Evolutionary conservation across 1,140 invertebrate genomes (phyloP).

Genomic region (Cotesia vestalis): DNA sequence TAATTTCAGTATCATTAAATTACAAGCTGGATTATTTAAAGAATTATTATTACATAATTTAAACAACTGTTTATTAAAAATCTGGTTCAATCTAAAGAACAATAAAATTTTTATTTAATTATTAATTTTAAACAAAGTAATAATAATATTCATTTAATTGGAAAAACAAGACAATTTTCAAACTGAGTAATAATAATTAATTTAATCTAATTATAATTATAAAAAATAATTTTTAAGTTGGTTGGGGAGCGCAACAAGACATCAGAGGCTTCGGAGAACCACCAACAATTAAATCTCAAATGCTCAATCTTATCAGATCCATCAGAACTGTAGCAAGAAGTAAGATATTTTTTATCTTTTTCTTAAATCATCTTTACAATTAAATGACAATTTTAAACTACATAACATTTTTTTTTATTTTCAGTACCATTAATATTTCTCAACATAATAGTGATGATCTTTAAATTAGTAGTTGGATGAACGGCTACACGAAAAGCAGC

Average conservation of each 20-base stretch:
- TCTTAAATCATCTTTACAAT: neutral
- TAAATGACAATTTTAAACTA: constrained; percentile 23
- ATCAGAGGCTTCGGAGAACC: constrained; percentile 85
- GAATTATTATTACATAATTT: too few species aligned
- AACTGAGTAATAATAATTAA: too few species aligned
- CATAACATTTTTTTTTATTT: constrained; percentile 60
- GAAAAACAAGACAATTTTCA: too few species aligned
- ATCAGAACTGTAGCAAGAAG: constrained; percentile 92
- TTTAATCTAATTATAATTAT: neutral
- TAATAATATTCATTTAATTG: too few species aligned
- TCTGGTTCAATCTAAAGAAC: too few species aligned
- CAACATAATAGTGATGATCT: constrained; percentile 81
- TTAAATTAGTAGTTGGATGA: constrained; percentile 84
- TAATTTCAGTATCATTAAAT: too few species aligned
- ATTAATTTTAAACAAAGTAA: too few species aligned
- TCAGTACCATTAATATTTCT: constrained; percentile 89
- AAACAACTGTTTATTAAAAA: too few species aligned
- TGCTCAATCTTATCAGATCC: constrained; percentile 86
- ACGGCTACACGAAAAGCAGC: neutral
- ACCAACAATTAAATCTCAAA: constrained; percentile 82
- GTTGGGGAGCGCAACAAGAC: constrained; percentile 76
- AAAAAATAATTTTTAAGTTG: constrained; percentile 67
- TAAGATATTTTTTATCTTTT: constrained; percentile 65
- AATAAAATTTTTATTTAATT: too few species aligned
- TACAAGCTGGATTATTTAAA: too few species aligned